Evolutionary conservation across 2,797 vertebrate species (phyloP).

Genomic region (Parotocinclus haroldoi): DNA sequence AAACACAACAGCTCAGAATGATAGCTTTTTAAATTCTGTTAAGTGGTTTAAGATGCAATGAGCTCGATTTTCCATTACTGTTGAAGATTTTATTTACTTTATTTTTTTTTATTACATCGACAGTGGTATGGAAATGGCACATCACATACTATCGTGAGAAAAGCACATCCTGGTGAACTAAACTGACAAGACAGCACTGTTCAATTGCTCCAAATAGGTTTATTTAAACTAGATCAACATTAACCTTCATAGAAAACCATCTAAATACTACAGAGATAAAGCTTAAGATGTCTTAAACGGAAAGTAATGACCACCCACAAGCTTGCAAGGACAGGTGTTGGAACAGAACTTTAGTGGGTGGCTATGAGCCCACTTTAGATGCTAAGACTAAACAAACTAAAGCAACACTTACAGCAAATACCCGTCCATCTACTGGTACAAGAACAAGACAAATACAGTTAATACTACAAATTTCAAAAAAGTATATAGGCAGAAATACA

Average conservation of each 20-base stretch:
- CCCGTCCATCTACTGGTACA: no score
- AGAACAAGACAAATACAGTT: no score
- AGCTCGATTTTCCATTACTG: conserved; percentile 24
- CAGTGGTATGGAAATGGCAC: no score
- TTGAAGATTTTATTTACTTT: no score
- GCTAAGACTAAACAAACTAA: conserved; percentile 22
- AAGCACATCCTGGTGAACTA: no score
- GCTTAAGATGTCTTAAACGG: conserved; percentile 7
- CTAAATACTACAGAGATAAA: conserved; percentile 5
- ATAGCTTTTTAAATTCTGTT: conserved; percentile 8
- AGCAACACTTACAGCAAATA: not conserved
- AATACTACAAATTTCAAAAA: no score
- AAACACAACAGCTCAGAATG: conserved; percentile 30
- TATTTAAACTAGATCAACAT: no score
- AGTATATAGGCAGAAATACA: no score
- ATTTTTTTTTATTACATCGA: no score
- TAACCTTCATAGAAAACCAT: not conserved
- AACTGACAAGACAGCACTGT: no score
- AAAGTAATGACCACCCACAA: conserved; percentile 16
- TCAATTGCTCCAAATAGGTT: no score
- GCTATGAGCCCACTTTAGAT: not conserved
- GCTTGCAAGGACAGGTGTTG: conserved; percentile 28
- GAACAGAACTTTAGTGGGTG: conserved; percentile 22
- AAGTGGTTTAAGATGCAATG: conserved; percentile 27
- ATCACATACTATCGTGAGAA: no score